These are phyloP conservation scores for Pachydiplax longipennis DNA, from an alignment of 2,888 invertebrate species.

Conservation along the genomic window DNA sequence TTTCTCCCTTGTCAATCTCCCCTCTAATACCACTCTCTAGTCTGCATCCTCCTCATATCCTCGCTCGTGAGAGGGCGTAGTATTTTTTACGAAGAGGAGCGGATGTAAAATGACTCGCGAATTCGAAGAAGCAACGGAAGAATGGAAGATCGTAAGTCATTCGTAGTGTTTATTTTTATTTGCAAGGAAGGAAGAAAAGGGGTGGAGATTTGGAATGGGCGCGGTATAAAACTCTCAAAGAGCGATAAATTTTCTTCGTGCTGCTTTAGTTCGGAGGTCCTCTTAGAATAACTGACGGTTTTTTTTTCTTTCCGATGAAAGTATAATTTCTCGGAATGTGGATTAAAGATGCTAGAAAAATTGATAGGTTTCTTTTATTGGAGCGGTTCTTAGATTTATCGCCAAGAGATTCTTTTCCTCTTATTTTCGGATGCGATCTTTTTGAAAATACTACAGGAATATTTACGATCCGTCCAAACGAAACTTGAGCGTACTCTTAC, in stretches of 20 bases:
- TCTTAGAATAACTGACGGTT: neutral
- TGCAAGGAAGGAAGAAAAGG: neutral
- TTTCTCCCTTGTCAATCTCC: neutral
- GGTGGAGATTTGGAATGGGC: neutral
- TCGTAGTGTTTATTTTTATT: constrained; percentile 3
- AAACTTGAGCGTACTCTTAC: too few species aligned
- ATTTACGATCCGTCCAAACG: too few species aligned
- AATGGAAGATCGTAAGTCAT: constrained; percentile 28
- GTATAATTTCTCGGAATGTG: neutral
- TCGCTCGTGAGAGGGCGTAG: neutral
- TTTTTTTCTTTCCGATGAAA: neutral
- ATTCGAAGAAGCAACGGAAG: neutral
- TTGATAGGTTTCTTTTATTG: too few species aligned
- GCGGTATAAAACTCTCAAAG: neutral
- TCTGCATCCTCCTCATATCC: neutral
- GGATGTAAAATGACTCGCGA: neutral
- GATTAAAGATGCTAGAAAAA: neutral
- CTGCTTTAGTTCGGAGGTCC: neutral
- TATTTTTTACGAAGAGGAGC: neutral
- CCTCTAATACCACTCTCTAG: neutral
- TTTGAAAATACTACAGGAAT: too few species aligned
- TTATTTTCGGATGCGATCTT: too few species aligned
- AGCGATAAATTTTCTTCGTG: neutral
- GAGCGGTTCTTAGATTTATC: too few species aligned
- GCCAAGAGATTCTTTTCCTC: too few species aligned